phyloP scores from a whole-genome alignment of 2,113 vertebrate genomes.

The Aldabrachelys gigantea region DNA sequence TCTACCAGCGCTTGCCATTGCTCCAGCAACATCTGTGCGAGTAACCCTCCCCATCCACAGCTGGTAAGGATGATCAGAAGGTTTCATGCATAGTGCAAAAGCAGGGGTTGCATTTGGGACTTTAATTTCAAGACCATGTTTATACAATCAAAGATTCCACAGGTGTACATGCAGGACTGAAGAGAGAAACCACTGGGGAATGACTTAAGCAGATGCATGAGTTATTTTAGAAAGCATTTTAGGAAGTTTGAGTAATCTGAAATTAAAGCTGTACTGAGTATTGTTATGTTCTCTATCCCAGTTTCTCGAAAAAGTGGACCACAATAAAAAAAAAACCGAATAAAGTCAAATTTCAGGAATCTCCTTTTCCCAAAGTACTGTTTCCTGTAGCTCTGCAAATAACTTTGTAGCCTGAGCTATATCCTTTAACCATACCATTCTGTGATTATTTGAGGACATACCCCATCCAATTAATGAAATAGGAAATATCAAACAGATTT shows the following conservation, averaged over 20 bases:
- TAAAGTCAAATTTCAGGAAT: neutral
- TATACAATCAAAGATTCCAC: neutral
- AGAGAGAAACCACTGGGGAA: conserved; percentile 22
- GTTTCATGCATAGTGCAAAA: conserved; percentile 54
- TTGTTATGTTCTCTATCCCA: rapidly evolving
- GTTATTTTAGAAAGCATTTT: conserved; percentile 11
- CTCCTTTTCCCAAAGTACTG: neutral
- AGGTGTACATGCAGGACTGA: neutral
- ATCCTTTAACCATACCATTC: neutral
- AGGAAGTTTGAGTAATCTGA: conserved; percentile 11
- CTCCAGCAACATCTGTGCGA: conserved; percentile 43
- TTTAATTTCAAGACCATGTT: neutral
- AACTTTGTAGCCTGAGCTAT: neutral
- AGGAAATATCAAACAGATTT: conserved; percentile 17
- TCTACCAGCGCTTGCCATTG: conserved; percentile 15
- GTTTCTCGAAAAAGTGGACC: neutral
- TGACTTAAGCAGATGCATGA: conserved; percentile 30
- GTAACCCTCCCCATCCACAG: conserved; percentile 15
- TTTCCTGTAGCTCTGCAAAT: neutral
- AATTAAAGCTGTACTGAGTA: conserved; percentile 18
- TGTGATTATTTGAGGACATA: neutral
- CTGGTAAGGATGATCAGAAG: conserved; percentile 29
- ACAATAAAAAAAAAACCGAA: neutral
- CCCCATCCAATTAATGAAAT: conserved; percentile 13
- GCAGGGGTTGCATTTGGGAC: neutral